Base-by-base conservation (phyloP, 2,113 vertebrate genomes). In the Turnix velox region DNA sequence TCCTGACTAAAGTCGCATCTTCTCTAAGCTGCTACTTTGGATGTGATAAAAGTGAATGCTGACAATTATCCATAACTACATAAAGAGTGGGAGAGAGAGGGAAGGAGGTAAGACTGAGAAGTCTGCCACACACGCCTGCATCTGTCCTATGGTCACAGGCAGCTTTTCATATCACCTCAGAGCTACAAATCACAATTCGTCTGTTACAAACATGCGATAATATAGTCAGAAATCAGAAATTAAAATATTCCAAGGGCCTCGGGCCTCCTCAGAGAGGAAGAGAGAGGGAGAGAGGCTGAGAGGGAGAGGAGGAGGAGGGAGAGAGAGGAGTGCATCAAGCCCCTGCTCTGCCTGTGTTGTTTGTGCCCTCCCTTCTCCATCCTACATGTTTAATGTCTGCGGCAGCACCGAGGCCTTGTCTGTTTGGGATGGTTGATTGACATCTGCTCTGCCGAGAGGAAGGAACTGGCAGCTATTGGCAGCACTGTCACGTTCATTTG, bases 401-500 rank as follows among this genome's bases (percentile, higher is more conserved):
- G 27, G 97, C 97, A 97, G 98, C 96, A 96, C 90, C 42, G 57
- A 86, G 95, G 96, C 94, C 93, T 94, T 95, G 97, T 98, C 98
- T 97, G 98, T 96, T 97, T 97, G 97, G 97, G 97, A 97, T 75
- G 95, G 97, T 98, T 98, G 98, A 98, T 98, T 98, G 99, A 98
- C 99, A 99, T 98, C 98, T 98, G 98, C 98, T 99, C 98, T 97
- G 98, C 93, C 18, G 98, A 98, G 98, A 97, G 96, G 97, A 98
- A 98, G 97, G 97, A 95, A 96, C 96, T 97, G 97, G 97, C 97
- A 96, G 97, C 96, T 94, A 96, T 97, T 97, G 98, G 98, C 97
- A 97, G 96, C 96, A 94, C 96, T 91, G 94, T 97, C 97, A 97
- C 96, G 94, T 98, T 97, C 94, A 97, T 97, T 98, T 98, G 97